Conservation (phyloP, 2,113 vertebrate genomes). For the Gambusia holbrooki region DNA sequence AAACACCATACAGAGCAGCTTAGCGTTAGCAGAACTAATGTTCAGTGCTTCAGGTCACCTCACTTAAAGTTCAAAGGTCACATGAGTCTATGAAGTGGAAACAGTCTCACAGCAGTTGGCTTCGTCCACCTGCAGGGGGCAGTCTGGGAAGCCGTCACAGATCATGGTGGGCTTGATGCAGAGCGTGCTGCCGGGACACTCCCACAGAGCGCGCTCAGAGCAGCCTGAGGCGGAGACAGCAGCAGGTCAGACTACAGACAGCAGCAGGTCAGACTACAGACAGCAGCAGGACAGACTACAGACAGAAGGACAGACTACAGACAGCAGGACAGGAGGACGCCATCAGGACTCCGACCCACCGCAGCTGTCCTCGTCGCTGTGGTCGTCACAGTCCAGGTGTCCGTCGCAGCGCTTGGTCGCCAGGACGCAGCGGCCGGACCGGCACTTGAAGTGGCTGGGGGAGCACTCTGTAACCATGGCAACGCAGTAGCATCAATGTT, state of each 20-base stretch:
- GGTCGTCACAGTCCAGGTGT: constrained; percentile 93
- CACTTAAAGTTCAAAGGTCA: not conserved
- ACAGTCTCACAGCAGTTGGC: constrained; percentile 91
- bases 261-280: not conserved
- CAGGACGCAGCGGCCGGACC: constrained; percentile 90
- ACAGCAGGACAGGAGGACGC: not conserved
- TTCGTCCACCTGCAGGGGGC: constrained; percentile 89
- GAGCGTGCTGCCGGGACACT: constrained; percentile 86
- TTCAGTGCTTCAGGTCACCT: no score
- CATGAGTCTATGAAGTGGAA: not conserved
- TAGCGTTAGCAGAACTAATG: no score
- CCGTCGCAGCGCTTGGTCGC: constrained; percentile 91
- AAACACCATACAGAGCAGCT: no score
- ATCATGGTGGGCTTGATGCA: constrained; percentile 89
- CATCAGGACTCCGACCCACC: constrained; percentile 76
- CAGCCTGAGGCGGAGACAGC: constrained; percentile 81
- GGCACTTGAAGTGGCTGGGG: constrained; percentile 95
- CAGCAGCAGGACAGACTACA: no score
- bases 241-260: not conserved
- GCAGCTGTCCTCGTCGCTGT: constrained; percentile 94
- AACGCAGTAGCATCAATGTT: not conserved
- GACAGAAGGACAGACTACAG: no score
- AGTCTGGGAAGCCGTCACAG: constrained; percentile 97
- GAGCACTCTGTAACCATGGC: constrained; percentile 88
- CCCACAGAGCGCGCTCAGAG: constrained; percentile 91